Evolutionary conservation across 2,888 invertebrate species (phyloP), one percentile per base, ranked within the genome.

Genomic region (Caenorhabditis zanzibari): DNA sequence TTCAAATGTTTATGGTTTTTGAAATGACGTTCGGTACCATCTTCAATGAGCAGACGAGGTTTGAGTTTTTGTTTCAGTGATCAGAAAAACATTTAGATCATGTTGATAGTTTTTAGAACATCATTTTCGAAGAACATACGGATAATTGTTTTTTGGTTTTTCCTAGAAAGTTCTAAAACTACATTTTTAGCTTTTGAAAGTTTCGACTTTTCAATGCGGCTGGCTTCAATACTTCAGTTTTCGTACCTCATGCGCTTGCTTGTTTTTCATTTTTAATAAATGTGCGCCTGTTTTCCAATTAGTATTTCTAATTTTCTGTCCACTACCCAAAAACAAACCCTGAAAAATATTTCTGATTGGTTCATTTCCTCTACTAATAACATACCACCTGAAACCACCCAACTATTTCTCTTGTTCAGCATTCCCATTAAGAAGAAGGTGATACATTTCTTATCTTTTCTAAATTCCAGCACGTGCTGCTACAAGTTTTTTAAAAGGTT

Each of bases 251-350:
- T 16, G 41, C 4, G 12, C 44, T 16, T 16, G 16, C 44, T 5
- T 47, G 47, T 19, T 19, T 47, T n/a, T 47, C 47, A 47, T n/a
- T 19, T 47, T 4, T 47, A 10, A 47, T 14, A 47, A 47, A 47
- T 47, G 47, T 47, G 47, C 47, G n/a, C 19, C 19, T 47, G 47
- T 47, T 47, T 47, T 47, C 44, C 47, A 47, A 47, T 47, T 47
- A 47, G 47, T 2, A 19, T 47, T 47, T 47, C 19, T 47, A 0
- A 47, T 47, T 38, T 12, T 2, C 32, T 32, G 32, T 7, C 38
- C 38, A 38, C 38, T 38, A 32, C 10, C 10, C 4, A 19, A 47
- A 47, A 47, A 47, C 47, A 47, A 19, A 47, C n/a, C 47, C 19
- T 9, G 19, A 47, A n/a, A 0, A 47, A 47, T 19, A 47, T 19